phyloP scores from a whole-genome alignment of 2,797 vertebrate species.

The Acanthis flammea region DNA sequence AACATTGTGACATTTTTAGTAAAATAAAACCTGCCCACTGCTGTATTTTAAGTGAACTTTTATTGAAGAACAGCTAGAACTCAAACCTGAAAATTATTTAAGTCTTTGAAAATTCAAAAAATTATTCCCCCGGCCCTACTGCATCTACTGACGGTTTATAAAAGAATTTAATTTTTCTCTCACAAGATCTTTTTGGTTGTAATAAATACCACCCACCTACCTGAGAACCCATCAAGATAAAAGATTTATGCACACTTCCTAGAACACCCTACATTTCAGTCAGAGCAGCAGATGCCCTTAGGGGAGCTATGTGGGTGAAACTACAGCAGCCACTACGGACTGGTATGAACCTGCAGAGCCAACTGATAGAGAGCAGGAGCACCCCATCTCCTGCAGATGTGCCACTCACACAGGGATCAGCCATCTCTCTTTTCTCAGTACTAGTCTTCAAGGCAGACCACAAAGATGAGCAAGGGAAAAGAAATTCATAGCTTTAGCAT shows the following conservation, averaged over 20 bases:
- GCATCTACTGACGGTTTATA: not conserved
- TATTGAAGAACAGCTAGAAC: not conserved
- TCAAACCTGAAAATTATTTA: not conserved
- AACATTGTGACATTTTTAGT: not conserved
- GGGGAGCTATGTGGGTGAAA: slow-evolving; percentile 43
- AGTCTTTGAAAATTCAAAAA: not conserved
- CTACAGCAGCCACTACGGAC: not conserved
- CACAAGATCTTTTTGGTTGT: not conserved
- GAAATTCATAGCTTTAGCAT: not conserved
- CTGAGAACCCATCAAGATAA: not conserved
- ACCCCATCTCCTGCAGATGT: not conserved
- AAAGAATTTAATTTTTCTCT: not conserved
- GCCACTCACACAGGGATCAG: not conserved
- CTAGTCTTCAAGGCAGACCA: not conserved
- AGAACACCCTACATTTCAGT: not conserved
- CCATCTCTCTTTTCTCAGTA: not conserved
- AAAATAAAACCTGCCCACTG: not conserved
- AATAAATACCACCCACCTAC: not conserved
- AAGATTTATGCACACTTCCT: not conserved
- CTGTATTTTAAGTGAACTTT: not conserved
- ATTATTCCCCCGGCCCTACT: not conserved
- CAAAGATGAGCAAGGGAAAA: not conserved
- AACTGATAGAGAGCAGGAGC: not conserved
- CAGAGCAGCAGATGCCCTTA: not conserved
- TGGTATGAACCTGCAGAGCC: not conserved